phyloP scores from a whole-genome alignment of 2,113 vertebrate species.

The Solea solea region DNA sequence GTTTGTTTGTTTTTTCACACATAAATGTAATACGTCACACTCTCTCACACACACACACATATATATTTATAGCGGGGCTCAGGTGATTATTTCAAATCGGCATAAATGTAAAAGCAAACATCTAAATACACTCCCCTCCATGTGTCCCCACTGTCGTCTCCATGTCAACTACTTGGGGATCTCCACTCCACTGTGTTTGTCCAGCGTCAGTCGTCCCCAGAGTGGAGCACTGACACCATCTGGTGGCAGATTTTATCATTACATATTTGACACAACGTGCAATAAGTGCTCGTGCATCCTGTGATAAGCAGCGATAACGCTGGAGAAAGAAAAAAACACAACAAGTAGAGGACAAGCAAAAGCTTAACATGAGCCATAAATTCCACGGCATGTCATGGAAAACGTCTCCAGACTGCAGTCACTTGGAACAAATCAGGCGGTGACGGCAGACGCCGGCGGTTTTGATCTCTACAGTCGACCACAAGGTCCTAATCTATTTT shows the following conservation, averaged over 20 bases:
- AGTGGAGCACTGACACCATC: slow-evolving; percentile 70
- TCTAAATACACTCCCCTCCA: neutral
- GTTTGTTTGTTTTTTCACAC: slow-evolving; percentile 3
- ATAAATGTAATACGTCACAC: neutral
- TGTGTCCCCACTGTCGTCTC: neutral
- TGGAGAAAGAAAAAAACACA: no score
- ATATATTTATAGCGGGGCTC: slow-evolving; percentile 10
- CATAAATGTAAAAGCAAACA: slow-evolving; percentile 25
- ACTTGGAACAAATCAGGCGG: slow-evolving; percentile 47
- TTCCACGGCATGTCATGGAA: slow-evolving; percentile 9
- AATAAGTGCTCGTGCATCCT: neutral
- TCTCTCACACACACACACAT: slow-evolving; percentile 21
- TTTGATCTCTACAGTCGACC: slow-evolving; percentile 45
- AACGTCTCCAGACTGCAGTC: slow-evolving; percentile 22
- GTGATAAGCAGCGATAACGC: neutral
- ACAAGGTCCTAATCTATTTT: slow-evolving; percentile 37
- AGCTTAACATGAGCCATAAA: slow-evolving; percentile 1
- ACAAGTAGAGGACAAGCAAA: neutral
- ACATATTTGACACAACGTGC: slow-evolving; percentile 10
- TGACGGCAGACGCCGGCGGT: slow-evolving; percentile 25
- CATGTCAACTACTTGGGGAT: slow-evolving; percentile 17
- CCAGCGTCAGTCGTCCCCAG: neutral
- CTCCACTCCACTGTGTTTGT: neutral
- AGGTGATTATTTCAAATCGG: neutral
- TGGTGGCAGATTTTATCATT: slow-evolving; percentile 56